phyloP scores from a whole-genome alignment of 2,797 vertebrate genomes.

The Urophycis tenuis region DNA sequence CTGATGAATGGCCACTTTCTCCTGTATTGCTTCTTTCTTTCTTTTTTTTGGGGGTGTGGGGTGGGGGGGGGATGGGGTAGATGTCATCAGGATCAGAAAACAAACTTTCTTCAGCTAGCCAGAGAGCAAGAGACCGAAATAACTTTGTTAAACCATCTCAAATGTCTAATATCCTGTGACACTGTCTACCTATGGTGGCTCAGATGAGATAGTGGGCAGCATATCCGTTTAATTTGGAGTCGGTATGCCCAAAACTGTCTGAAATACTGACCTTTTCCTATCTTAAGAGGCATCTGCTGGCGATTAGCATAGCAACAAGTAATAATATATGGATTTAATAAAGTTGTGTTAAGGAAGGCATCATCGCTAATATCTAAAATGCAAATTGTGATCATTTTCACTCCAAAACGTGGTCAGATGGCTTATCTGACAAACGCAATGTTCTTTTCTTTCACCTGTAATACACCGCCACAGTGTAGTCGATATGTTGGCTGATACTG shows the following conservation, averaged over 20 bases:
- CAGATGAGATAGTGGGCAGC: slow-evolving; percentile 35
- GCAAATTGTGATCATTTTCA: slow-evolving; percentile 7
- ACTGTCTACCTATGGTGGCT: slow-evolving; percentile 29
- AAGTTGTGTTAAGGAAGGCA: background rate
- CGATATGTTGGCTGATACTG: background rate
- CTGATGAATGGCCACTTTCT: slow-evolving; percentile 58
- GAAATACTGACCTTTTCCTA: slow-evolving; percentile 18
- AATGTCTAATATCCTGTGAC: slow-evolving; percentile 51
- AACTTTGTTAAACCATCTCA: slow-evolving; percentile 8
- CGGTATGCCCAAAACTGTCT: slow-evolving; percentile 20
- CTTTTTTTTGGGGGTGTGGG: background rate
- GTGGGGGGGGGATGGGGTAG: background rate
- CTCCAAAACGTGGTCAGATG: background rate
- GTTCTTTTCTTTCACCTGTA: background rate
- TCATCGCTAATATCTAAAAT: background rate
- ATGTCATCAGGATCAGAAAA: slow-evolving; percentile 42
- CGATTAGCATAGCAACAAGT: slow-evolving; percentile 12
- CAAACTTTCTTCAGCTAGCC: slow-evolving; percentile 29
- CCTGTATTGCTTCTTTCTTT: slow-evolving; percentile 21
- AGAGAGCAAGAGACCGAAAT: slow-evolving; percentile 7
- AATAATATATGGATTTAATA: slow-evolving; percentile 24
- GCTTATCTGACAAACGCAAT: background rate
- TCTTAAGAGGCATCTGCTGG: slow-evolving; percentile 8
- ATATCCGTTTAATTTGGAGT: slow-evolving; percentile 35
- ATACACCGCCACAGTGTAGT: background rate